Conservation (phyloP, 2,113 vertebrate genomes). For the Plestiodon gilberti region DNA sequence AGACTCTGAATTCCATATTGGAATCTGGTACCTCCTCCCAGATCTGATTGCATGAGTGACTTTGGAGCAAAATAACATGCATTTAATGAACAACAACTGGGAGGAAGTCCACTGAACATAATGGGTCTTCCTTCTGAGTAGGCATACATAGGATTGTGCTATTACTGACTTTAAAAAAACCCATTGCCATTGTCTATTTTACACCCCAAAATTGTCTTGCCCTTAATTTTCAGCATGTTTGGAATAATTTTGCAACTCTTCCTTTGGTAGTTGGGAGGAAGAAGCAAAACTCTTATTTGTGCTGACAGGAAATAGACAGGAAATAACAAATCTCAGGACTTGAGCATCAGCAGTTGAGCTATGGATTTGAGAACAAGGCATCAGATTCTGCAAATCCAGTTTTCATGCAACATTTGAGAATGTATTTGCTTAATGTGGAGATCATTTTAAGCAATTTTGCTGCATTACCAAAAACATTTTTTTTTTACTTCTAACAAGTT, state of each 20-base stretch:
- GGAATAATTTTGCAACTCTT: neutral
- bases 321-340: neutral
- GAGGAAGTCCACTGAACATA: too few relatives aligned
- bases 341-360: neutral
- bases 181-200: neutral
- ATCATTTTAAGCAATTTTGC: neutral
- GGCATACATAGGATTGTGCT: too few relatives aligned
- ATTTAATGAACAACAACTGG: neutral
- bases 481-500: slow-evolving; percentile 1
- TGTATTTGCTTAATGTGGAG: slow-evolving; percentile 8
- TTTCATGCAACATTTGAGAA: neutral
- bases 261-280: accelerated
- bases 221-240: neutral
- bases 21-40: neutral
- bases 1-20: neutral
- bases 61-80: neutral
- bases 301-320: neutral
- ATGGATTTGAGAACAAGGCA: neutral
- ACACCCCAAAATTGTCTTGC: neutral
- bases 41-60: neutral
- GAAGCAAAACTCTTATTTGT: neutral
- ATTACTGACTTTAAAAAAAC: too few relatives aligned
- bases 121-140: too few relatives aligned
- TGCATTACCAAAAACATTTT: neutral
- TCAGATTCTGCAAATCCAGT: neutral